Evolutionary conservation across 2,113 vertebrate species (phyloP).

Genomic region (Lontra canadensis): DNA sequence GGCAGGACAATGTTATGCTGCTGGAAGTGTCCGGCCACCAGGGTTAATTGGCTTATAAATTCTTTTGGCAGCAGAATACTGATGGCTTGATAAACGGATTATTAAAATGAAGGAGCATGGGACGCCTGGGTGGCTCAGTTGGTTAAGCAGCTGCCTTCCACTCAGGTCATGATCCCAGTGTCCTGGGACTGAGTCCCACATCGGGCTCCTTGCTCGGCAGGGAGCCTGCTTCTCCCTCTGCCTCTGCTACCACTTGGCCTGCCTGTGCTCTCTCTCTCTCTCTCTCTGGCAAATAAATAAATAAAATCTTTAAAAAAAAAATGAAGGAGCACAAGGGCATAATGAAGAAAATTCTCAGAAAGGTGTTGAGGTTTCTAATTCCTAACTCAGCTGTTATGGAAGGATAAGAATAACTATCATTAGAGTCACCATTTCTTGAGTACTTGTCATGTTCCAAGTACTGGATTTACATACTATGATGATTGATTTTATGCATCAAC

Average conservation of each 20-base stretch:
- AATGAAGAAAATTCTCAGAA: neutral
- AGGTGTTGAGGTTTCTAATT: neutral
- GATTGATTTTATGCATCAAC: neutral
- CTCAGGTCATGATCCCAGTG: no score
- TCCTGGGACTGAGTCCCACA: no score
- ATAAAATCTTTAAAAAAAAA: no score
- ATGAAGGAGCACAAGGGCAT: neutral
- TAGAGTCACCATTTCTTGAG: neutral
- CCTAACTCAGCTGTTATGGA: neutral
- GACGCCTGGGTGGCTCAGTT: no score
- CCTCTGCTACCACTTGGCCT: no score
- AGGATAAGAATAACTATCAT: neutral
- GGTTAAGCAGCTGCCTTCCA: no score
- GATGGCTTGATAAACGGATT: conserved; percentile 40
- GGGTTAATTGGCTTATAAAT: conserved; percentile 68
- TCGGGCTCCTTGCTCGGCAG: no score
- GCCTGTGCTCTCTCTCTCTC: no score
- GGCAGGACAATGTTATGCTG: neutral
- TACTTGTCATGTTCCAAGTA: neutral
- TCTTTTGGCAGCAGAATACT: conserved; percentile 51
- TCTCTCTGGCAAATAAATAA: no score
- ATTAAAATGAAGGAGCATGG: conserved; percentile 26
- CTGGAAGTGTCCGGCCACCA: neutral
- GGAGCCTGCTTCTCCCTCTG: no score
- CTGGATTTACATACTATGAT: neutral